phyloP scores from a whole-genome alignment of 2,797 vertebrate genomes.

The Pseudomugil gertrudae region DNA sequence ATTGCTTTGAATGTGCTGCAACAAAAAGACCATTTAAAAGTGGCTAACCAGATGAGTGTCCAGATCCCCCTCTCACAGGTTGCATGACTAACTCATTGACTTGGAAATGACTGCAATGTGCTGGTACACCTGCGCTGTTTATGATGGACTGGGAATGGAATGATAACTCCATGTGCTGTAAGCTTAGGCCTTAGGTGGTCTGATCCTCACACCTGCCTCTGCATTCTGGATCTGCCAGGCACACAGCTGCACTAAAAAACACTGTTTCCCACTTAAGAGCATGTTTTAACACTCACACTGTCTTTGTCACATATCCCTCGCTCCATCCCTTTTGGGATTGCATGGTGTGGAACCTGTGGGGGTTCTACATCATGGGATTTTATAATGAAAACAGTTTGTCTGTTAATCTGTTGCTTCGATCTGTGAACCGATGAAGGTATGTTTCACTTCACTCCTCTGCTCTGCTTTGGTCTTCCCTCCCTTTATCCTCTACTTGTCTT shows the following conservation, averaged over 20 bases:
- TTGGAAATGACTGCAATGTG: constrained; percentile 25
- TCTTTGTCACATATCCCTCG: constrained; percentile 54
- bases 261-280: constrained; percentile 72
- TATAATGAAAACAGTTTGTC: constrained; percentile 51
- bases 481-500: constrained; percentile 10
- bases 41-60: too few relatives aligned
- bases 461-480: constrained; percentile 32
- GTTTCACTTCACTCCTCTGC: constrained; percentile 45
- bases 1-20: too few relatives aligned
- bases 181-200: constrained; percentile 66
- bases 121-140: constrained; percentile 71
- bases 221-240: constrained; percentile 37
- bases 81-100: constrained; percentile 26
- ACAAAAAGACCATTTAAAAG: too few relatives aligned
- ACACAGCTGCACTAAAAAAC: constrained; percentile 67
- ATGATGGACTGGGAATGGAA: constrained; percentile 55
- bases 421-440: constrained; percentile 51
- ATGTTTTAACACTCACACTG: constrained; percentile 52
- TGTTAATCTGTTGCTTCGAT: constrained; percentile 53
- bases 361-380: constrained; percentile 50
- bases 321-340: constrained; percentile 20
- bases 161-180: constrained; percentile 56
- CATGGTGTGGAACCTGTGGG: constrained; percentile 44
- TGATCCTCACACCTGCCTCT: constrained; percentile 66
- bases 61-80: too few relatives aligned